A percentile compares a stretch with the other conserved stretches of the same genome.
Conservation (phyloP, 2,888 invertebrate species). For the Thymelicus lineola region DNA sequence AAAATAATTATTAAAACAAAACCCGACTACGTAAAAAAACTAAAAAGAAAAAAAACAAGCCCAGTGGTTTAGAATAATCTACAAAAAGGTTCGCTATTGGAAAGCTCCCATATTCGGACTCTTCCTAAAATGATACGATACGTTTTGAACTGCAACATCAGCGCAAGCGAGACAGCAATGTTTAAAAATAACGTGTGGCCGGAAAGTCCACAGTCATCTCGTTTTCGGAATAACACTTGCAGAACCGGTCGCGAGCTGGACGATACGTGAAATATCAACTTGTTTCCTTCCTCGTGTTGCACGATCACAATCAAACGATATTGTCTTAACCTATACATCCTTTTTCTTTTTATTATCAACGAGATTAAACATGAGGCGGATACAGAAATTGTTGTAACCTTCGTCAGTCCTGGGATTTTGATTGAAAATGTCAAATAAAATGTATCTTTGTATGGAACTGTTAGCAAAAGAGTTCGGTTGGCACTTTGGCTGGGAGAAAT, state of each 20-base stretch:
- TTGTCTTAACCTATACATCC: slow-evolving; percentile 33
- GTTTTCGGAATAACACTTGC: slow-evolving; percentile 83
- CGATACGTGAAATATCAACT: slow-evolving; percentile 77
- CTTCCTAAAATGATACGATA: neutral
- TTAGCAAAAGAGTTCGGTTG: no score
- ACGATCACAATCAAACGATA: slow-evolving; percentile 43
- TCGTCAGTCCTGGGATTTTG: slow-evolving; percentile 21
- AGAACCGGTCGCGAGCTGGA: slow-evolving; percentile 69
- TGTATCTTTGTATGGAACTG: neutral
- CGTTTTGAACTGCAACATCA: slow-evolving; percentile 52
- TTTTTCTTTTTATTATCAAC: slow-evolving; percentile 30
- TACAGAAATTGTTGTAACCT: slow-evolving; percentile 34
- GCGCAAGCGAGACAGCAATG: slow-evolving; percentile 56
- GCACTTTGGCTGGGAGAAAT: no score
- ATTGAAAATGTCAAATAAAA: slow-evolving; percentile 23
- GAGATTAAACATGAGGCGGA: slow-evolving; percentile 22
- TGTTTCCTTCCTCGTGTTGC: slow-evolving; percentile 79
- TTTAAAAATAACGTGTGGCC: slow-evolving; percentile 60
- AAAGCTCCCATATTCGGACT: neutral
- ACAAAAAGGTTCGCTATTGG: no score
- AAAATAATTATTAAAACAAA: no score
- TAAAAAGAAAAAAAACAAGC: no score
- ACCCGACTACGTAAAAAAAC: no score
- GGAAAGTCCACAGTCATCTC: slow-evolving; percentile 81
- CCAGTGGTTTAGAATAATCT: no score